Percentiles rank a stretch among this genome's conserved stretches.
phyloP scores from a whole-genome alignment of 2,888 invertebrate species.

The Trissolcus brochymenae region DNA sequence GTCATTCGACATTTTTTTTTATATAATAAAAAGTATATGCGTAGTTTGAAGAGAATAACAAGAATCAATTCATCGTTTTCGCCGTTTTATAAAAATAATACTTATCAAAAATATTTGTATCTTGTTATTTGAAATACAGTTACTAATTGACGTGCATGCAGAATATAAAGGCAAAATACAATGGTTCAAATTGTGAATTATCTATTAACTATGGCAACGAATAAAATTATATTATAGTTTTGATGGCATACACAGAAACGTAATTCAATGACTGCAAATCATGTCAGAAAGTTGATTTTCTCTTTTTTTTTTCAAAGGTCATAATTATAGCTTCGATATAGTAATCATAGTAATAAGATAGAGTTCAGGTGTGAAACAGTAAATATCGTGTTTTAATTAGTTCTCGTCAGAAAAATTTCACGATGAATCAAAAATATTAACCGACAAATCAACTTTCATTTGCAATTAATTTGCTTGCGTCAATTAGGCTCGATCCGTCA shows the following conservation, averaged over 20 bases:
- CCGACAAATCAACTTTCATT: too few species aligned
- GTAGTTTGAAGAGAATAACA: neutral
- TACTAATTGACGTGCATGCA: conserved; percentile 19
- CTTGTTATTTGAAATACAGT: conserved; percentile 10
- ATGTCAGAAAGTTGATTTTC: too few species aligned
- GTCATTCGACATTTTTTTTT: too few species aligned
- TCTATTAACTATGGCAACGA: neutral
- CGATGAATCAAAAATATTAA: too few species aligned
- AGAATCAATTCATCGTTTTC: conserved; percentile 1
- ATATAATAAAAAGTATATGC: conserved; percentile 3
- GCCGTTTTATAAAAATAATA: conserved; percentile 19
- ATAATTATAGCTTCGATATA: conserved; percentile 4
- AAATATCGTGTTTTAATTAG: too few species aligned
- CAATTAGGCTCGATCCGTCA: neutral
- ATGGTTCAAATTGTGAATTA: neutral
- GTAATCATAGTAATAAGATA: too few species aligned
- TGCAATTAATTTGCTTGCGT: neutral
- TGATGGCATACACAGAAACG: too few species aligned
- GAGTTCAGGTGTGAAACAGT: too few species aligned
- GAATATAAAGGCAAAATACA: neutral
- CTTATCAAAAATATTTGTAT: conserved; percentile 21
- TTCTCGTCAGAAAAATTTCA: too few species aligned
- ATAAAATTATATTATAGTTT: too few species aligned
- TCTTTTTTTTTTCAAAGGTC: neutral
- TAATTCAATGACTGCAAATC: too few species aligned